phyloP scores from a whole-genome alignment of 1,140 invertebrate species.

The Tetramorium alpestre region DNA sequence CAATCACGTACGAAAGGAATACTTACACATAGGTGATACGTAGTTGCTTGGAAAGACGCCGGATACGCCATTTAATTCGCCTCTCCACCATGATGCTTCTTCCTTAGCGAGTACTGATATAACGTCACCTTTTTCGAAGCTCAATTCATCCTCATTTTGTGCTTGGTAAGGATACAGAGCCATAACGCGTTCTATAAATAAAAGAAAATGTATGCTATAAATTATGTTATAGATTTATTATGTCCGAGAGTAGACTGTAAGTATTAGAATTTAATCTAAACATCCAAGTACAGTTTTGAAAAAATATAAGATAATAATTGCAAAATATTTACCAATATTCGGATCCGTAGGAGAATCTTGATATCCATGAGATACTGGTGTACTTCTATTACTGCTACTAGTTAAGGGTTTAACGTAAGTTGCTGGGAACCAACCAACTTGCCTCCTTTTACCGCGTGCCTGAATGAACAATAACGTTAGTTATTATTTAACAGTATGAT shows the following conservation, averaged over 20 bases:
- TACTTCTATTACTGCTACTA: conserved; percentile 90
- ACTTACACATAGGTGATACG: conserved; percentile 90
- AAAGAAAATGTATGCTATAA: conserved; percentile 11
- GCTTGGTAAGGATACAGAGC: conserved; percentile 97
- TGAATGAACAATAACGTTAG: conserved; percentile 74
- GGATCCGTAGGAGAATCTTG: conserved; percentile 85
- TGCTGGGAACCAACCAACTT: conserved; percentile 99
- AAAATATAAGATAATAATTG: conserved; percentile 3
- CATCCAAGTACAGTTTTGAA: neutral
- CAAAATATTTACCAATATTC: conserved; percentile 79
- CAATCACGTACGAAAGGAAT: conserved; percentile 62
- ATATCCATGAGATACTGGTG: conserved; percentile 89
- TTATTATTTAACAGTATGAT: neutral
- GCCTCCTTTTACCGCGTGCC: conserved; percentile 97
- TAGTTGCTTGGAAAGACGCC: conserved; percentile 98
- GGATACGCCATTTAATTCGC: conserved; percentile 94
- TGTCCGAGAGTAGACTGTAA: neutral
- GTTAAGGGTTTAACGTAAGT: conserved; percentile 96
- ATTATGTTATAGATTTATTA: neutral
- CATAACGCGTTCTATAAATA: conserved; percentile 93
- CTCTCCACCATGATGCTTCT: conserved; percentile 98
- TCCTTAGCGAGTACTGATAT: conserved; percentile 96
- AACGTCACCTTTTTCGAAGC: conserved; percentile 97
- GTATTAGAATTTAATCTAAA: neutral
- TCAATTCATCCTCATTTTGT: conserved; percentile 97